Percentiles rank a stretch among this genome's conserved stretches.
These are phyloP conservation scores for Drosophila macrospina DNA, from an alignment of 2,888 invertebrate genomes.

Conservation along the genomic window DNA sequence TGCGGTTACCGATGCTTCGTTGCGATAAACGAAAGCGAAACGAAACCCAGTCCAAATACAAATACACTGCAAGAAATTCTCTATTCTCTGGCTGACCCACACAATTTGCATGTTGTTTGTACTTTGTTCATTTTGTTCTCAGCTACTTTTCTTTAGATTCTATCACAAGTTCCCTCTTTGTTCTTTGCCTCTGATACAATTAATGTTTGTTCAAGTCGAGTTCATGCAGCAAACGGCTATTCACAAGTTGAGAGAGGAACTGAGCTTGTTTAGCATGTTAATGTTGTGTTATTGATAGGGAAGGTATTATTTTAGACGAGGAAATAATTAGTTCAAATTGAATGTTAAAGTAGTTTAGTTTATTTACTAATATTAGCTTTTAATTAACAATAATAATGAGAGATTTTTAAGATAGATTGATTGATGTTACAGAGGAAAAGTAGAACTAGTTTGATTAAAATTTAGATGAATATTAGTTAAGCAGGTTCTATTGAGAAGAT, in stretches of 20 bases:
- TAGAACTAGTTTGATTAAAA: too few species aligned
- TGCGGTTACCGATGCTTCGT: slow-evolving; percentile 36
- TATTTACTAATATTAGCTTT: too few species aligned
- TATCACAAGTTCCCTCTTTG: slow-evolving; percentile 45
- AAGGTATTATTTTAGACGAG: too few species aligned
- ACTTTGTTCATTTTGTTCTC: slow-evolving; percentile 2
- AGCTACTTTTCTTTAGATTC: slow-evolving; percentile 2
- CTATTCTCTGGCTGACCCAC: slow-evolving; percentile 43
- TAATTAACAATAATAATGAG: too few species aligned
- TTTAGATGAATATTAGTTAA: too few species aligned
- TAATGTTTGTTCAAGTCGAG: slow-evolving; percentile 16
- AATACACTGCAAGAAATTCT: slow-evolving; percentile 59
- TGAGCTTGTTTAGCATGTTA: neutral
- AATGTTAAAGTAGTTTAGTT: too few species aligned
- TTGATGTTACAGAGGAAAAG: too few species aligned
- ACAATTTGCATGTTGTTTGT: slow-evolving; percentile 39
- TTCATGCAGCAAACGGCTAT: slow-evolving; percentile 1
- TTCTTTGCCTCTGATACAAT: slow-evolving; percentile 23
- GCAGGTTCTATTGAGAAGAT: too few species aligned
- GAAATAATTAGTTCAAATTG: too few species aligned
- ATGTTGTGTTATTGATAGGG: too few species aligned
- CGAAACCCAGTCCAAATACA: slow-evolving; percentile 25
- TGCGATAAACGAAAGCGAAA: slow-evolving; percentile 43
- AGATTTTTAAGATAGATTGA: too few species aligned
- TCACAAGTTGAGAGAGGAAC: neutral